Evolutionary conservation across 1,140 invertebrate species (phyloP).

Genomic region (Uloborus diversus): DNA sequence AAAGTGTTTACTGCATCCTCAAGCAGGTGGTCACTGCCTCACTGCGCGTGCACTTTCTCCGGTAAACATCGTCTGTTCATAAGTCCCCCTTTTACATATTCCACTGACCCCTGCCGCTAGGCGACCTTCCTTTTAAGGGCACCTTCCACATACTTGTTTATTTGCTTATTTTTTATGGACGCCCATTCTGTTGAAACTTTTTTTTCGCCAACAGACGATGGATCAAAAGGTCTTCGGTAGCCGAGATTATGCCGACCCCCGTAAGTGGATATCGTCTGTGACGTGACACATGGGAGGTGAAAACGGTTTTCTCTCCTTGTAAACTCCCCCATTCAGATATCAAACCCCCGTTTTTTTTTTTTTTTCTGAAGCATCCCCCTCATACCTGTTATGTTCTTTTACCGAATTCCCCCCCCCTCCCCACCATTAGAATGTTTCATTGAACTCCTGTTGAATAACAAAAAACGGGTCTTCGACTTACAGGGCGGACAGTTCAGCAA

Average conservation of each 20-base stretch:
- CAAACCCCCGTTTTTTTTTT: neutral
- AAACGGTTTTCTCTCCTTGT: conserved; percentile 16
- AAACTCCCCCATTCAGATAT: neutral
- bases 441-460: neutral
- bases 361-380: no score
- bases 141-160: conserved; percentile 34
- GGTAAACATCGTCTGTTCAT: conserved; percentile 38
- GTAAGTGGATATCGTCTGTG: neutral
- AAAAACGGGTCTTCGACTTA: no score
- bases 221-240: conserved; percentile 44
- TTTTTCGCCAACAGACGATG: conserved; percentile 18
- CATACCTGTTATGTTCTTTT: no score
- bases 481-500: neutral
- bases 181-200: neutral
- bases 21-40: conserved; percentile 41
- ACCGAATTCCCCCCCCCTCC: no score
- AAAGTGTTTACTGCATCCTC: conserved; percentile 5
- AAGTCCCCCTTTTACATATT: neutral
- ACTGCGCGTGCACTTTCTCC: conserved; percentile 6
- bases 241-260: neutral
- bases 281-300: conserved; percentile 6
- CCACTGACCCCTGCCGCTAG: conserved; percentile 39
- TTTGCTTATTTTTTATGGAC: neutral
- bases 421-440: neutral
- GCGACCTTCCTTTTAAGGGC: conserved; percentile 19